Evolutionary conservation across 2,888 invertebrate species (phyloP).

Genomic region (Chymomyza fuscimana): DNA sequence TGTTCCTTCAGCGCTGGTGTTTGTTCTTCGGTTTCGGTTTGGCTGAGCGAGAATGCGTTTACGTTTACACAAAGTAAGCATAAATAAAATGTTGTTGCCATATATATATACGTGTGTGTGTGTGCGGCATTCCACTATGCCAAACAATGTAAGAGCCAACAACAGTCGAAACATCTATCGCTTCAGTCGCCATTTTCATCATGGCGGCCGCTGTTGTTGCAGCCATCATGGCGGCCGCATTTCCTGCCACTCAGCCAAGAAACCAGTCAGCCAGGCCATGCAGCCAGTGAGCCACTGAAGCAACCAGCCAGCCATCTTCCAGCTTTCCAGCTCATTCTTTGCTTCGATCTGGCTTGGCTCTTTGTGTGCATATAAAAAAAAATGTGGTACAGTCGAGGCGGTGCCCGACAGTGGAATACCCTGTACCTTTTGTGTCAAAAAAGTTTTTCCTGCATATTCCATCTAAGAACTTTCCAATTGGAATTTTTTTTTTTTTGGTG

Average conservation of each 20-base stretch:
- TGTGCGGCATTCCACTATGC: conserved; percentile 16
- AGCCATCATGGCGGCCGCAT: conserved; percentile 45
- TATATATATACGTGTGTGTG: conserved; percentile 21
- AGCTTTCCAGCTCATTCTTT: neutral
- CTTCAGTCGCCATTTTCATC: conserved; percentile 3
- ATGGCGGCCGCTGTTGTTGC: conserved; percentile 5
- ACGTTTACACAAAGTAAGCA: conserved; percentile 73
- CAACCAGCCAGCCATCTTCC: conserved; percentile 7
- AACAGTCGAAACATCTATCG: neutral
- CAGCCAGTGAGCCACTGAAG: conserved; percentile 9
- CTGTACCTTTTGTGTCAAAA: too few relatives aligned
- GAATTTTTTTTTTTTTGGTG: too few relatives aligned
- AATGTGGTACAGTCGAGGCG: too few relatives aligned
- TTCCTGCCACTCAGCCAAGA: conserved; percentile 37
- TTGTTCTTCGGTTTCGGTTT: conserved; percentile 18
- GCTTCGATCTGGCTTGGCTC: neutral
- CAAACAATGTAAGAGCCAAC: conserved; percentile 15
- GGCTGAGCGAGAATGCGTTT: conserved; percentile 58
- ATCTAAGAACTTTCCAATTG: too few relatives aligned
- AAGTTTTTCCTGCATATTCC: too few relatives aligned
- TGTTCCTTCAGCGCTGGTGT: neutral
- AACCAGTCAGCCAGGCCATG: conserved; percentile 27
- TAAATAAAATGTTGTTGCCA: conserved; percentile 64
- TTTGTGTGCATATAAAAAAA: conserved; percentile 29
- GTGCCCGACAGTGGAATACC: too few relatives aligned